Evolutionary conservation across 53 echinoderm and acorn worm genomes (phyloP).

Genomic region (Glandiceps talaboti): DNA sequence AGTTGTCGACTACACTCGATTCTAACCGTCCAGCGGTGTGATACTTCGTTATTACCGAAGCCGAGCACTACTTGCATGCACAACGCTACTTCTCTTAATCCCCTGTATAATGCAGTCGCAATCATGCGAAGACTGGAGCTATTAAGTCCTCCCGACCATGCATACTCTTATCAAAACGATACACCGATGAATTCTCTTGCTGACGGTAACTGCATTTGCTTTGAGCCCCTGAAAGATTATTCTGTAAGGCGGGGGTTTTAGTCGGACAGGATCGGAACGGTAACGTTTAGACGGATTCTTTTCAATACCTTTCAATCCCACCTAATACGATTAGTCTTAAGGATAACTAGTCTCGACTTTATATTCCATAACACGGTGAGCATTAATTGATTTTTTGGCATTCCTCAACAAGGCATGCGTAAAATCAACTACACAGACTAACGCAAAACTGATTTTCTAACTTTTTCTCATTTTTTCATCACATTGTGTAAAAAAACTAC

Average conservation of each 20-base stretch:
- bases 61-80: not conserved
- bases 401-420: not conserved
- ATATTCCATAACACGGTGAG: not conserved
- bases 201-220: not conserved
- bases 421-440: no score
- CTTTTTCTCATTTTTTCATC: no score
- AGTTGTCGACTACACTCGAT: not conserved
- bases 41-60: not conserved
- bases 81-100: not conserved
- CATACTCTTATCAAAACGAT: not conserved
- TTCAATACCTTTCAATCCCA: not conserved
- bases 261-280: not conserved
- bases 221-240: not conserved
- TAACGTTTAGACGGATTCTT: not conserved
- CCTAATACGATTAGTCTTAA: not conserved
- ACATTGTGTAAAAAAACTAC: no score
- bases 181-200: not conserved
- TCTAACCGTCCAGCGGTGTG: not conserved
- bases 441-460: no score
- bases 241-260: not conserved
- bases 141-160: not conserved
- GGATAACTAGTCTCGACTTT: not conserved
- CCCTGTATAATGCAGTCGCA: not conserved
- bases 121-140: not conserved
- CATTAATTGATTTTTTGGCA: not conserved